Conservation (phyloP, 2,113 vertebrate species). For the Arizona elegans region DNA sequence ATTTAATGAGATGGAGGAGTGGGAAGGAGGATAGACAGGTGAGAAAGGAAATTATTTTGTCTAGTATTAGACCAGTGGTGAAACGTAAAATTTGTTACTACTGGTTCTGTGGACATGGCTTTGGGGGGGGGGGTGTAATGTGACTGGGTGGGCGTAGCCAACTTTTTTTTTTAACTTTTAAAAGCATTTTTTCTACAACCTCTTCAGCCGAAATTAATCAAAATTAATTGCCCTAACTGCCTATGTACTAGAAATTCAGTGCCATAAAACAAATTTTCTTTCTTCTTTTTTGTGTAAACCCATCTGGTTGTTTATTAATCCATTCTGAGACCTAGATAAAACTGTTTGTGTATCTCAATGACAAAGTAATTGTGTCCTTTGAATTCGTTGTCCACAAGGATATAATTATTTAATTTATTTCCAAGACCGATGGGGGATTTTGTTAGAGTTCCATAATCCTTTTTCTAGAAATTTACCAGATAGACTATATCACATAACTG, state of each 20-base stretch:
- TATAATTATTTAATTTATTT: not conserved
- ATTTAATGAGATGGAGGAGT: not conserved
- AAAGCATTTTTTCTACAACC: no score
- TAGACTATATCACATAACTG: not conserved
- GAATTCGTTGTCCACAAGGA: not conserved
- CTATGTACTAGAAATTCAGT: not conserved
- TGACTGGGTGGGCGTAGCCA: no score
- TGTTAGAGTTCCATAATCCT: not conserved
- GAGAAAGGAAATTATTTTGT: not conserved
- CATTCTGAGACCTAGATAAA: not conserved
- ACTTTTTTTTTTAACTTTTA: no score
- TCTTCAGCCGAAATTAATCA: not conserved
- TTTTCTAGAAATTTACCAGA: not conserved
- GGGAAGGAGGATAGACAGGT: not conserved
- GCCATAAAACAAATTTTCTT: not conserved
- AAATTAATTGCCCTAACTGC: not conserved
- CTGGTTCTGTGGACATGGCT: no score
- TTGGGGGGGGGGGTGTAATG: no score
- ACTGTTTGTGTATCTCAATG: not conserved
- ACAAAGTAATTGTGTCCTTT: not conserved
- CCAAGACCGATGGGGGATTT: not conserved
- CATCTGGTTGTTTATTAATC: not conserved
- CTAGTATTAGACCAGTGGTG: not conserved
- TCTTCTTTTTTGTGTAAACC: not conserved
- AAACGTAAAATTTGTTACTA: no score